These are phyloP conservation scores for Parauchenoglanis ngamensis DNA, from an alignment of 2,797 vertebrate species.

Conservation along the genomic window DNA sequence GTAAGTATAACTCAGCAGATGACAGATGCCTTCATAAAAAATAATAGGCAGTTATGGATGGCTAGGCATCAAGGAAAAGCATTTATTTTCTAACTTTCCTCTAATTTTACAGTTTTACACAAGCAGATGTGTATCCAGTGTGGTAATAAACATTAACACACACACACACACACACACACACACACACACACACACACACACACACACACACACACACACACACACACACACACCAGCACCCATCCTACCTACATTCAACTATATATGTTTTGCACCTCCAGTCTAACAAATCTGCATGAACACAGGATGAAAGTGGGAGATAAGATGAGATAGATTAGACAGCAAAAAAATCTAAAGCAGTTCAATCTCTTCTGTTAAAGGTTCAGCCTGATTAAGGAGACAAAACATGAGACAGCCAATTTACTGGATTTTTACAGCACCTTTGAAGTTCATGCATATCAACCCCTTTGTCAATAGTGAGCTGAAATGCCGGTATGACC, in stretches of 20 bases:
- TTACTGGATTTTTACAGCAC: constrained; percentile 59
- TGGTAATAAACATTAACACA: background rate
- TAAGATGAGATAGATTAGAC: background rate
- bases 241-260: background rate
- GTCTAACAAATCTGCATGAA: background rate
- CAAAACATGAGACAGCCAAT: constrained; percentile 61
- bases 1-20: constrained; percentile 68
- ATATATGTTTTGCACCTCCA: background rate
- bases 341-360: constrained; percentile 16
- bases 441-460: constrained; percentile 58
- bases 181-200: background rate
- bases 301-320: background rate
- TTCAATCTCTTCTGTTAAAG: constrained; percentile 36
- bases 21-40: constrained; percentile 63
- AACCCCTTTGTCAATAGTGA: constrained; percentile 52
- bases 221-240: background rate
- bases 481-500: background rate
- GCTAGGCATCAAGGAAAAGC: constrained; percentile 35
- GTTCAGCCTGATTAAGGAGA: constrained; percentile 33
- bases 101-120: constrained; percentile 26
- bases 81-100: constrained; percentile 36
- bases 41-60: constrained; percentile 50
- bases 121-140: constrained; percentile 19
- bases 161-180: background rate
- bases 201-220: background rate